A percentile compares a stretch with the other conserved stretches of the same genome.
phyloP scores from a whole-genome alignment of 2,797 vertebrate species.

The Somateria mollissima region DNA sequence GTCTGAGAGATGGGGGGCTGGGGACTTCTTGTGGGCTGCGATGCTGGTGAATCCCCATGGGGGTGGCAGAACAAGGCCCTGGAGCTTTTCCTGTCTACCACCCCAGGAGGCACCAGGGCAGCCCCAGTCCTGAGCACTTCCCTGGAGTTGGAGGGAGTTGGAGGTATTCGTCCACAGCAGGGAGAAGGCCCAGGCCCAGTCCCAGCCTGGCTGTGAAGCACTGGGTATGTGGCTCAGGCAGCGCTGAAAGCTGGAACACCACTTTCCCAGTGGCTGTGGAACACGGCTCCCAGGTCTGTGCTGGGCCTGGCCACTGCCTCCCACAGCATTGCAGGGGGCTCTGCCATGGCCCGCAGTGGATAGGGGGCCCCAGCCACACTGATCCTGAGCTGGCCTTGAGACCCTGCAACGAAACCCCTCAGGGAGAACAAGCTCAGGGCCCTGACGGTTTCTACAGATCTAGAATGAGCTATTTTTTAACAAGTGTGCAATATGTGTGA shows the following conservation, averaged over 20 bases:
- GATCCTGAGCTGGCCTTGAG: not conserved
- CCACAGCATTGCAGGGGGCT: not conserved
- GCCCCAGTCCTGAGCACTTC: not conserved
- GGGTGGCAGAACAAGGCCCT: not conserved
- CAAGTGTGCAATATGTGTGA: not conserved
- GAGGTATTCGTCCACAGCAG: accelerated
- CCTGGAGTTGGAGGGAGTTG: not conserved
- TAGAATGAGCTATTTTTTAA: not conserved
- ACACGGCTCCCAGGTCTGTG: not conserved
- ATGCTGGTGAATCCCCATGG: no score
- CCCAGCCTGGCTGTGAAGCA: not conserved
- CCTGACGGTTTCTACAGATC: not conserved
- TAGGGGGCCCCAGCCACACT: accelerated
- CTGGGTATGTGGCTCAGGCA: accelerated
- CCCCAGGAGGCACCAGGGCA: accelerated
- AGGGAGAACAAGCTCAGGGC: accelerated
- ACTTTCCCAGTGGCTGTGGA: not conserved
- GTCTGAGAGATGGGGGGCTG: accelerated
- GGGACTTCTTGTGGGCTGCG: accelerated
- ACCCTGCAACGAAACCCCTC: accelerated
- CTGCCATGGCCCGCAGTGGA: accelerated
- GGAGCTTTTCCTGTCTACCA: accelerated
- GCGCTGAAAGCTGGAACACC: accelerated
- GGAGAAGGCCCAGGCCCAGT: not conserved
- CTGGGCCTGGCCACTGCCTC: not conserved